Evolutionary conservation across 2,113 vertebrate genomes (phyloP).

Genomic region (Vireo altiloquus): DNA sequence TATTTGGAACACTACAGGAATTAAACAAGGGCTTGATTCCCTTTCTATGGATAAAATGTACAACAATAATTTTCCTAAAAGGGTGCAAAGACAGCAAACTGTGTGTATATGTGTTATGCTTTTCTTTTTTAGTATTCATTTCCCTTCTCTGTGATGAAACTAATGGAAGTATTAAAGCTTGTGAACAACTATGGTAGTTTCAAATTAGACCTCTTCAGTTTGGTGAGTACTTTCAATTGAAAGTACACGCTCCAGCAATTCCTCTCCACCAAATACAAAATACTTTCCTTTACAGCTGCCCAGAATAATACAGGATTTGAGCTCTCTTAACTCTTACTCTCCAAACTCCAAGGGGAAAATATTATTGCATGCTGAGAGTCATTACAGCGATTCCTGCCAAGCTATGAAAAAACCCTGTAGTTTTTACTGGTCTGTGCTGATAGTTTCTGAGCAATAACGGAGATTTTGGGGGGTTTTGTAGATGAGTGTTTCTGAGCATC

Average conservation of each 20-base stretch:
- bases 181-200: not conserved
- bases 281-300: constrained; percentile 60
- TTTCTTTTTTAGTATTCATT: not conserved
- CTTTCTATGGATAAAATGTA: not conserved
- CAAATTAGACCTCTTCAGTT: not conserved
- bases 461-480: not conserved
- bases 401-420: not conserved
- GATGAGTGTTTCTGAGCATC: not conserved
- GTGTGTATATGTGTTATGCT: not conserved
- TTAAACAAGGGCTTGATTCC: not conserved
- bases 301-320: constrained; percentile 61
- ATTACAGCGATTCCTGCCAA: not conserved
- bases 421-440: not conserved
- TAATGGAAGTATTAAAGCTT: not conserved
- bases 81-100: not conserved
- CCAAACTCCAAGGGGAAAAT: constrained; percentile 48
- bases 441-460: not conserved
- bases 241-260: constrained; percentile 17
- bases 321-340: constrained; percentile 48
- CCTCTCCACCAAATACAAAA: constrained; percentile 4
- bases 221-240: not conserved
- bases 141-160: not conserved
- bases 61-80: not conserved
- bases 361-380: constrained; percentile 9
- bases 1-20: not conserved